A percentile compares a stretch with the other conserved stretches of the same genome.
Conservation (phyloP, 2,797 vertebrate species). For the Micropoecilia bifurca region DNA sequence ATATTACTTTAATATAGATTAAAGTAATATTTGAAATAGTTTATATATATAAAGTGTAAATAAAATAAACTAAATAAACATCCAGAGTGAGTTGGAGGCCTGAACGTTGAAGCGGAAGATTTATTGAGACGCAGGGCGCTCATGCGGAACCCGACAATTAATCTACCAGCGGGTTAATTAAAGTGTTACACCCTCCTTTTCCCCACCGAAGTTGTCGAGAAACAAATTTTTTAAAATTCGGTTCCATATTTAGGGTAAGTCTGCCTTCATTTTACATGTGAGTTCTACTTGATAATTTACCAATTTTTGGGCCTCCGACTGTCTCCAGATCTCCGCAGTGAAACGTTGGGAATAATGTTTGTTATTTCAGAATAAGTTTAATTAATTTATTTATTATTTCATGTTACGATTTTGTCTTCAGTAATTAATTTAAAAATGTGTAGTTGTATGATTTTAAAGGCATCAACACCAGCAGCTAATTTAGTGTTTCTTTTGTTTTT, state of each 20-base stretch:
- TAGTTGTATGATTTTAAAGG: background rate
- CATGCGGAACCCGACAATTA: conserved; percentile 1
- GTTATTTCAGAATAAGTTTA: background rate
- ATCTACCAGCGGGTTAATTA: conserved; percentile 15
- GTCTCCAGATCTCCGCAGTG: background rate
- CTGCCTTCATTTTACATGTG: background rate
- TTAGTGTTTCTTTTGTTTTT: background rate
- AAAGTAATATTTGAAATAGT: too few relatives aligned
- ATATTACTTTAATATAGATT: too few relatives aligned
- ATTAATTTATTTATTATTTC: too few relatives aligned
- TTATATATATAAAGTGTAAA: background rate
- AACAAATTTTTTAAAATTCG: background rate
- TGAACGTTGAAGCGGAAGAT: conserved; percentile 5
- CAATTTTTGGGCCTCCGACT: background rate
- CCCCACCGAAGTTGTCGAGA: background rate
- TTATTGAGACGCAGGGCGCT: background rate
- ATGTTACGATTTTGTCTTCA: background rate
- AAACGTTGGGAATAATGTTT: background rate
- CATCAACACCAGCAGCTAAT: background rate
- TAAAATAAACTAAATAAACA: background rate
- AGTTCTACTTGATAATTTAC: background rate
- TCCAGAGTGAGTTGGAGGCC: background rate
- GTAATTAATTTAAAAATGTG: background rate
- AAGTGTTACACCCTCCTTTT: background rate
- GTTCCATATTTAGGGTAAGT: background rate